Base-by-base conservation (phyloP, 2,888 invertebrate species). In the Thecocarcelia acutangulata region DNA sequence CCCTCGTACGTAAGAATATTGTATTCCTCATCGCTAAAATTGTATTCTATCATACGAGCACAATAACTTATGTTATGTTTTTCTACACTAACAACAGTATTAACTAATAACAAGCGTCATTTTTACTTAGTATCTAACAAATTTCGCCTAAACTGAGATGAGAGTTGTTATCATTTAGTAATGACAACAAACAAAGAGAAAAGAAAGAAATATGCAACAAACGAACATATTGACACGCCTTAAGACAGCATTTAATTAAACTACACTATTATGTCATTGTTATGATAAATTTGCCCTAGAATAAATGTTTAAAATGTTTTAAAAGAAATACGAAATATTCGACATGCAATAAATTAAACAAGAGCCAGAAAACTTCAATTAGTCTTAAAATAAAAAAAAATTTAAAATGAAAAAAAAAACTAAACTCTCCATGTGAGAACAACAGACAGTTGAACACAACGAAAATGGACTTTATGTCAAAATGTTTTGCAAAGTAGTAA, bases 191-290 rank as follows among this genome's bases (percentile, higher is more conserved):
- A n/a, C n/a, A n/a, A n/a, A n/a, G n/a, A 28, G 58, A 46, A 1
- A 12, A 69, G 6, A 12, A 28, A 28, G 3, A 58, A 52, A 46
- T 56, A 46, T 70, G 13, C 6, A 12, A 17, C 37, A 54, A 59
- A 69, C 63, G 58, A 69, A 72, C 72, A 72, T 64, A 52, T 70
- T 73, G 80, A 69, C 78, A 81, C 81, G 80, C 79, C 76, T 83
- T 80, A 66, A 80, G 82, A 83, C 83, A 82, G 82, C 82, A 83
- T 82, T 84, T 83, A 83, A 83, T 83, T 83, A 83, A 83, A 83
- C 81, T 81, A 58, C 75, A 75, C 70, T 68, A 83, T 83, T 83
- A 83, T 83, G 83, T 81, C 83, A 83, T 70, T 78, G 79, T 78
- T 83, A 75, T 83, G 83, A 83, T 81, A 78, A 75, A 83, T 83